Evolutionary conservation across 2,797 vertebrate species (phyloP), one percentile per base, ranked within the genome.

Genomic region (Triplophysa bombifrons): DNA sequence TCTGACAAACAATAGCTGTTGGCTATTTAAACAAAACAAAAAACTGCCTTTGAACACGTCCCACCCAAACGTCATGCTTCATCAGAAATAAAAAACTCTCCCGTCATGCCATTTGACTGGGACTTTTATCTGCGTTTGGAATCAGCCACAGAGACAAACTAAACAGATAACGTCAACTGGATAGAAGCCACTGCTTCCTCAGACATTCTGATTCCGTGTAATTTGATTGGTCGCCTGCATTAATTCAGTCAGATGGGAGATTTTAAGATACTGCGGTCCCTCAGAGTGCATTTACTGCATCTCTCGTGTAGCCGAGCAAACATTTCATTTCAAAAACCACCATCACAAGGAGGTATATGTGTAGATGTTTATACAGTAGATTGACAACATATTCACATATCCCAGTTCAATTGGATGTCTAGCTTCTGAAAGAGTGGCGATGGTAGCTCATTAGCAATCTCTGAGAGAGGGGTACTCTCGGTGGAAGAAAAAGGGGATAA

Each of bases 161-260:
- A 64, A 82, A 76, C 55, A 76, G 64, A 78, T 55, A 69, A 66
- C 50, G 58, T 72, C 50, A 79, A 44, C 75, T 53, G 66, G 79
- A 80, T 70, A 55, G 70, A 63, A 80, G 81, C 68, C 76, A 64
- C 65, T 72, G 74, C 84, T 80, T 55, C 41, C 72, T 80, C 75
- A 85, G 83, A 83, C 84, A 84, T 84, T 75, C 70, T 56, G 75
- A 72, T 73, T 84, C 74, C 51, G 51, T 83, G 76, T 80, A 80
- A 81, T 82, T 73, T 87, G 83, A 86, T 80, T 88, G 84, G 82
- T 86, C 85, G 76, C 76, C 56, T 70, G 63, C 77, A 84, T 89
- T 90, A 90, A 92, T 91, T 90, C 88, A 90, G 90, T 90, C 82
- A 80, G 73, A 82, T 81, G 50, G 46, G 14, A 75, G 86, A 86